Conservation (phyloP, 2,797 vertebrate species). For the Phrynocephalus forsythii region DNA sequence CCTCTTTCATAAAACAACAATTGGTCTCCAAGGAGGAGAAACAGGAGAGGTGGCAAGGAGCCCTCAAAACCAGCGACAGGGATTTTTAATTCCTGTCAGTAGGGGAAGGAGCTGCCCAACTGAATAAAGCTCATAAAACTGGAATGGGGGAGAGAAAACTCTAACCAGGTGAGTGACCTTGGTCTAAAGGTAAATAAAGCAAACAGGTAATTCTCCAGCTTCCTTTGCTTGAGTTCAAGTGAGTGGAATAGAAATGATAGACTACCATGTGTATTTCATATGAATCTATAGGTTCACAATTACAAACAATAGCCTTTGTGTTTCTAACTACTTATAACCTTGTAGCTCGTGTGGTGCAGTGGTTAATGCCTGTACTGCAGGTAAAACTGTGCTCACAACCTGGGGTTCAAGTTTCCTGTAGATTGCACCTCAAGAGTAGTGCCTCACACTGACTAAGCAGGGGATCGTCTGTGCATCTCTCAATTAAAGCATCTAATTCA, state of each 20-base stretch:
- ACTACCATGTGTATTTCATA: too few relatives aligned
- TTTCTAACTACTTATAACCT: too few relatives aligned
- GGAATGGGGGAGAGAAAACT: slow-evolving; percentile 1
- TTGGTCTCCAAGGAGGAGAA: slow-evolving; percentile 48
- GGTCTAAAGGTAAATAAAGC: not conserved
- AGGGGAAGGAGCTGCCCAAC: slow-evolving; percentile 41
- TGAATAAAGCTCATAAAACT: not conserved
- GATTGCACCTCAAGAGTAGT: not conserved
- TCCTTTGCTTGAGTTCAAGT: slow-evolving; percentile 9
- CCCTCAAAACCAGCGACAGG: not conserved
- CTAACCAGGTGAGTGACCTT: not conserved
- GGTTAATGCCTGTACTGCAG: too few relatives aligned
- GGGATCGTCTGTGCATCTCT: not conserved
- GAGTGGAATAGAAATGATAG: not conserved
- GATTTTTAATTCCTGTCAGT: not conserved
- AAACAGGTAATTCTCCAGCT: not conserved
- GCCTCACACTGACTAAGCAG: not conserved
- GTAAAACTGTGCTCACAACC: too few relatives aligned
- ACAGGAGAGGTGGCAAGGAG: slow-evolving; percentile 2
- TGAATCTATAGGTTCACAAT: too few relatives aligned
- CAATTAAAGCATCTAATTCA: not conserved
- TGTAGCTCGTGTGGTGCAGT: too few relatives aligned
- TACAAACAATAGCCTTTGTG: too few relatives aligned
- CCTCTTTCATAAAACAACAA: slow-evolving; percentile 60
- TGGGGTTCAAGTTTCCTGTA: not conserved